Evolutionary conservation across 1,140 invertebrate species (phyloP), one percentile per base, ranked within the genome.

Genomic region (Drosophila murphyi): DNA sequence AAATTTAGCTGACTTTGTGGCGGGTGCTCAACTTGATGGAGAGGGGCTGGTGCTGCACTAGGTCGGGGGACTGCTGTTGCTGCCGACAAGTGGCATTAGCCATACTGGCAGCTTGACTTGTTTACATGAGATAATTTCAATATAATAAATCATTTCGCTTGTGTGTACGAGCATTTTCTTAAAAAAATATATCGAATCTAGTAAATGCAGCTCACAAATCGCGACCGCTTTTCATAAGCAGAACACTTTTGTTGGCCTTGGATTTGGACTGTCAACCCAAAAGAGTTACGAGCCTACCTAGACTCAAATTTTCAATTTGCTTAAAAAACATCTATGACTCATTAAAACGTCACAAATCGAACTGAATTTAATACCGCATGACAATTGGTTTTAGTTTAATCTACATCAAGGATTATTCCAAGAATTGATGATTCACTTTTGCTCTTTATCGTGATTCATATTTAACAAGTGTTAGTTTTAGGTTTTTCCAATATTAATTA

Each of bases 111-210:
- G 82, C 73, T 86, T 88, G 88, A 91, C 88, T 91, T 91, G 88
- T 91, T 91, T 91, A 91, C 88, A 91, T 69, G 80, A 91, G 88
- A 91, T 91, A 91, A 91, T 91, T 88, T 87, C 75, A 73, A 74
- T 74, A 79, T 90, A 91, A 91, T 91, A 91, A 91, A 91, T 91
- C 88, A 91, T 91, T 88, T 74, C 28, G 37, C 60, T 54, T 59
- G 37, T 61, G 45, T 52, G 60, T 48, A 29, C 56, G 47, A 63
- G 52, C 74, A 63, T 55, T 75, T 82, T 81, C 69, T 73, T 62
- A 51, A 71, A 71, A 57, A 72, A 73, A 73, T 64, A 54, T 70
- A 75, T 75, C 59, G 45, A 56, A 32, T 31, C 28, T 4, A 31
- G 55, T 50, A 31, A 65, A 43, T 72, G 54, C 61, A 72, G 47